Evolutionary conservation across 1,140 invertebrate genomes (phyloP).

Genomic region (Drosophila sturtevanti): DNA sequence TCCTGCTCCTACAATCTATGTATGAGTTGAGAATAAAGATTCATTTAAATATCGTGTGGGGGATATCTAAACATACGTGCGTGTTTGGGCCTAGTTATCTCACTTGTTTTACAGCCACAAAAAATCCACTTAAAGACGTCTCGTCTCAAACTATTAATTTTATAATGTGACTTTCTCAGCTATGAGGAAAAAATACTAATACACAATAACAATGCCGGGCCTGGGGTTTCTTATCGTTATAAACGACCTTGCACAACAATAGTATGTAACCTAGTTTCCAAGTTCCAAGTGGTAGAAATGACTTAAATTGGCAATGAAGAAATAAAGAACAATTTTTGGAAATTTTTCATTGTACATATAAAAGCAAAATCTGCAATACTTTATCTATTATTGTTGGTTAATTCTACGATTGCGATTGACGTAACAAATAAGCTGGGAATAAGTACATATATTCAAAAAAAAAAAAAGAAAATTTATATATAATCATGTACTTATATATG

Average conservation of each 20-base stretch:
- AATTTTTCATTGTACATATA: not conserved
- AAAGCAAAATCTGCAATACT: not conserved
- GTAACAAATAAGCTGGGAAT: too few species aligned
- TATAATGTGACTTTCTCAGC: slow-evolving; percentile 1
- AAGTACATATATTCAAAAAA: too few species aligned
- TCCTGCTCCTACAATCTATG: slow-evolving; percentile 5
- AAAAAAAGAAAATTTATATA: not conserved
- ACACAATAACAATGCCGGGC: not conserved
- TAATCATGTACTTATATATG: not conserved
- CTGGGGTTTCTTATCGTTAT: not conserved
- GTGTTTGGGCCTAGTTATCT: not conserved
- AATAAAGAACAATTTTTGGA: not conserved
- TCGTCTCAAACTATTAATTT: not conserved
- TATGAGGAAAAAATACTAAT: not conserved
- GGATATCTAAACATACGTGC: slow-evolving; percentile 20
- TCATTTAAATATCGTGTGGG: too few species aligned
- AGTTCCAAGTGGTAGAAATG: not conserved
- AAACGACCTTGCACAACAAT: not conserved
- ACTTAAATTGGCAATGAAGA: not conserved
- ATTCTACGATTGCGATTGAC: too few species aligned
- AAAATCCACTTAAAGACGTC: not conserved
- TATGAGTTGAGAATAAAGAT: slow-evolving; percentile 8
- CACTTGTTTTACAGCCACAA: not conserved
- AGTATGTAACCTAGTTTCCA: not conserved
- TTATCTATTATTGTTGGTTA: too few species aligned